phyloP scores from a whole-genome alignment of 1,140 invertebrate species.

The Brachionus manjavacas region DNA sequence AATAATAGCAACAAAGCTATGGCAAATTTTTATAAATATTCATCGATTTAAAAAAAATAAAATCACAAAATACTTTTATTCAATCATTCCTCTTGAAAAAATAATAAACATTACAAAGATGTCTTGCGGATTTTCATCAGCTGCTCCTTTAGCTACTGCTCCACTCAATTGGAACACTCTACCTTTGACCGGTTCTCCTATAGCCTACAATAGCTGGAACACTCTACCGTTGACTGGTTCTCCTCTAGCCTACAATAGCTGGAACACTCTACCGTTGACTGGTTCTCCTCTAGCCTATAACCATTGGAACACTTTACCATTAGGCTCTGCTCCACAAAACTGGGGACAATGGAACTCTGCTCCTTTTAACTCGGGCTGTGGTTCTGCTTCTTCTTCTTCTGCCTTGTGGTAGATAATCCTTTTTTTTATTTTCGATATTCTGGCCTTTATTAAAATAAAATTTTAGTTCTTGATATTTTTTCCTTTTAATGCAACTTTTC shows the following conservation, averaged over 20 bases:
- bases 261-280: background rate
- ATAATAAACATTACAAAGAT: background rate
- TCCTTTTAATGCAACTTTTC: too few relatives aligned
- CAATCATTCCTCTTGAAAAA: background rate
- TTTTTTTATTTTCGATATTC: background rate
- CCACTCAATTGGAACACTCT: background rate
- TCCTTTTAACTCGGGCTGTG: background rate
- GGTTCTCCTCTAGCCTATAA: background rate
- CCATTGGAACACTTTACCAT: background rate
- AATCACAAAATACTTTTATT: background rate
- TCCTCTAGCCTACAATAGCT: background rate
- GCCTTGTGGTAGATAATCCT: background rate
- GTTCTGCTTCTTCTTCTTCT: background rate
- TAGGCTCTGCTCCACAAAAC: background rate
- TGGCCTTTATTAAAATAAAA: too few relatives aligned
- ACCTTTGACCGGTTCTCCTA: background rate
- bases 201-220: background rate
- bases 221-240: background rate
- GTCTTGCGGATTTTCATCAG: background rate
- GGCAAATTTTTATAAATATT: background rate
- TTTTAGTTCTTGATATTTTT: too few relatives aligned
- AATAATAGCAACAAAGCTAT: too few relatives aligned
- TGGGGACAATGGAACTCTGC: background rate
- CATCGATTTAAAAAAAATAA: background rate
- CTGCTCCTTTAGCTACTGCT: background rate